Conservation (phyloP, 2,113 vertebrate species). For the Lutjanus erythropterus region DNA sequence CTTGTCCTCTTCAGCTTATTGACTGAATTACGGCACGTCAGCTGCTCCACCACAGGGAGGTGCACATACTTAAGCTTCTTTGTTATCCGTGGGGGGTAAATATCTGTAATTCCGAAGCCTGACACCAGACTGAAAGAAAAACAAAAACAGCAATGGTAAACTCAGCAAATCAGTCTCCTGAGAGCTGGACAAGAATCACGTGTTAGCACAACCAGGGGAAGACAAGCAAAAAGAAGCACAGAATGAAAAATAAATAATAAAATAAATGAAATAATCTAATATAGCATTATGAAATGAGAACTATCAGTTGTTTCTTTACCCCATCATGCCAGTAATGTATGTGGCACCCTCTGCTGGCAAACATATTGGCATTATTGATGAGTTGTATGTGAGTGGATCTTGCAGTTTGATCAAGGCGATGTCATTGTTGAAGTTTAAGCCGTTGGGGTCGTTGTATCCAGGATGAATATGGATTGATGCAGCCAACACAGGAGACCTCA, state of each 20-base stretch:
- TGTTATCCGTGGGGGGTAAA: rapidly evolving
- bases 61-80: slow-evolving; percentile 64
- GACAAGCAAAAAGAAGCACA: no score
- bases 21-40: slow-evolving; percentile 32
- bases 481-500: rapidly evolving
- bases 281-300: not conserved
- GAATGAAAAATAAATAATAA: not conserved
- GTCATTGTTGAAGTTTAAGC: slow-evolving; percentile 63
- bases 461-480: slow-evolving; percentile 71
- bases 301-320: slow-evolving; percentile 56
- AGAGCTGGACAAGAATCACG: not conserved
- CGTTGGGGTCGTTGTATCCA: slow-evolving; percentile 22
- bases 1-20: rapidly evolving
- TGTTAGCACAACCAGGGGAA: not conserved
- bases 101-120: slow-evolving; percentile 58
- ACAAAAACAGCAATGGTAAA: not conserved
- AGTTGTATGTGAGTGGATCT: slow-evolving; percentile 51
- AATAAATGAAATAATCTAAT: not conserved
- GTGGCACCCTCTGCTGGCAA: slow-evolving; percentile 50
- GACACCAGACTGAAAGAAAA: slow-evolving; percentile 65
- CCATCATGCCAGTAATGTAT: not conserved
- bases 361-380: slow-evolving; percentile 78
- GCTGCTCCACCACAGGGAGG: slow-evolving; percentile 69
- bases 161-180: not conserved
- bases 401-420: slow-evolving; percentile 76